Evolutionary conservation across 2,888 invertebrate species (phyloP), one percentile per base, ranked within the genome.

Genomic region (Ferrisia virgata): DNA sequence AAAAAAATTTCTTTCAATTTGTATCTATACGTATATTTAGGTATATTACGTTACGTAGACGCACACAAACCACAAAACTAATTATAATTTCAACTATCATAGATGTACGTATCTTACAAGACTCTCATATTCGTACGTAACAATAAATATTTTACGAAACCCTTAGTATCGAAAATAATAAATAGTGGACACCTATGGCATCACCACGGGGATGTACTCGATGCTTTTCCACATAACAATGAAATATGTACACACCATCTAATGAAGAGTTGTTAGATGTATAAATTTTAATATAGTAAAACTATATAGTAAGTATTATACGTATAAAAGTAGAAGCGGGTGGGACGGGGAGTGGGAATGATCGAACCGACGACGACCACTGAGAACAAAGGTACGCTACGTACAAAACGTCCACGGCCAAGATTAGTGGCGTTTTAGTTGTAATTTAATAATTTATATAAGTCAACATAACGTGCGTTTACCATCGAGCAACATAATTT

Each of bases 231-330:
- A 76, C 6, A 33, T 76, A 82, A 64, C 64, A 64, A 82, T 82
- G 82, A 82, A 82, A 82, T 82, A 82, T 82, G 82, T 82, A 82
- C 82, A 58, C 82, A 82, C 82, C 64, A 82, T 82, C 64, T 82
- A 82, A 82, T 82, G 82, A 82, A 82, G 82, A 82, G 58, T 82
- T 64, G 58, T 82, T 82, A 64, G 82, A 82, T 82, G 39, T 39
- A 82, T 82, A 31, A 36, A 53, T 82, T 64, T 58, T 64, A 82
- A 64, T 82, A 82, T 64, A 69, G 64, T 82, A 82, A 82, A 82
- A 82, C 53, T 82, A 36, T 69, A 15, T n/a, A n/a, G 25, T 53
- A 22, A 18, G n/a, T n/a, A n/a, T n/a, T n/a, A n/a, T n/a, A n/a
- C n/a, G n/a, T n/a, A n/a, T n/a, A n/a, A n/a, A n/a, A n/a, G n/a